A percentile compares a stretch with the other conserved stretches of the same genome.
Conservation (phyloP, 1,140 invertebrate genomes). For the Cyrtorhinus lividipennis region DNA sequence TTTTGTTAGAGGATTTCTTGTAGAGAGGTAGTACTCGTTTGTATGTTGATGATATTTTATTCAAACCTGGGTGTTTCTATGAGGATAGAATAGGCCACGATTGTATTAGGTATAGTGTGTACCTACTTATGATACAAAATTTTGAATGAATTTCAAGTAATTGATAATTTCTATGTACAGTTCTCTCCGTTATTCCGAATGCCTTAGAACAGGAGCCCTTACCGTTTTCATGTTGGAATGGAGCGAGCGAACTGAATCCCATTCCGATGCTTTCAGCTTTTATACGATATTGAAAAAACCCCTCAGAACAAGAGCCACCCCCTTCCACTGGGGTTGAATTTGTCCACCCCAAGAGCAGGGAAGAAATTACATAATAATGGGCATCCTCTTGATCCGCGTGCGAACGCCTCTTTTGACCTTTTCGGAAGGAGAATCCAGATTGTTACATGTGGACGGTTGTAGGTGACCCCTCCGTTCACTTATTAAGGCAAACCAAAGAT, state of each 20-base stretch:
- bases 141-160: no score
- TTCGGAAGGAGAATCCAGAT: conserved; percentile 1
- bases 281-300: neutral
- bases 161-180: no score
- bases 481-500: neutral
- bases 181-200: no score
- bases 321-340: neutral
- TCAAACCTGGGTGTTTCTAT: no score
- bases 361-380: conserved; percentile 3
- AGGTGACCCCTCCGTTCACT: neutral
- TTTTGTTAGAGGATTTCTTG: no score
- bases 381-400: neutral
- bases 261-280: neutral
- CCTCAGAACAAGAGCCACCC: neutral
- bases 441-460: neutral
- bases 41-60: no score
- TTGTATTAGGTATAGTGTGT: no score
- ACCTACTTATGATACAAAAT: no score
- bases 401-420: neutral
- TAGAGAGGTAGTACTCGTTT: no score
- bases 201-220: no score
- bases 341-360: neutral
- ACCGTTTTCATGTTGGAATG: neutral
- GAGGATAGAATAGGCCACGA: no score
- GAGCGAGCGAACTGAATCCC: neutral